phyloP scores from a whole-genome alignment of 30 jellyfish, hydroid and myxozoan genomes.

The Pseudorhiza aurosa region DNA sequence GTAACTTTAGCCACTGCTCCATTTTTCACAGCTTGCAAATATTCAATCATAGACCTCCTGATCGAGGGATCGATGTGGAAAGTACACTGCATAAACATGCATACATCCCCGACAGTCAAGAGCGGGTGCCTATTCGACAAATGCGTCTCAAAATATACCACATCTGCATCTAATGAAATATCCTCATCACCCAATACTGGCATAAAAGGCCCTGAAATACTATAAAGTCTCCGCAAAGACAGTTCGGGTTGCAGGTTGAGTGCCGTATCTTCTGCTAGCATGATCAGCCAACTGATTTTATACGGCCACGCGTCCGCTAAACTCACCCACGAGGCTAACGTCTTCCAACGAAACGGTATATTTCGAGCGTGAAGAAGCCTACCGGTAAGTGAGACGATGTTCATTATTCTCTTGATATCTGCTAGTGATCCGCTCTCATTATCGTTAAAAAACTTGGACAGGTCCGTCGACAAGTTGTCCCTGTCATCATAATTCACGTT shows the following conservation, averaged over 20 bases:
- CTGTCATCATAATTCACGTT: slow-evolving; percentile 35
- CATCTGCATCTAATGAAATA: slow-evolving; percentile 73
- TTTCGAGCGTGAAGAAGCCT: slow-evolving; percentile 81
- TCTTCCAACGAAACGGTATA: slow-evolving; percentile 88
- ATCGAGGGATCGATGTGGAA: slow-evolving; percentile 91
- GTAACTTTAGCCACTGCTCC: slow-evolving; percentile 68
- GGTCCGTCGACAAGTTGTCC: slow-evolving; percentile 75
- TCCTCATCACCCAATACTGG: slow-evolving; percentile 85
- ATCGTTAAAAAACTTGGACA: slow-evolving; percentile 83
- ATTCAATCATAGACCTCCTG: slow-evolving; percentile 81
- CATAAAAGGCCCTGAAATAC: slow-evolving; percentile 80
- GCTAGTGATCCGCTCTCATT: slow-evolving; percentile 86
- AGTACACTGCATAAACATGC: slow-evolving; percentile 77
- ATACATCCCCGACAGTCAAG: slow-evolving; percentile 83
- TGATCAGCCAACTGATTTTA: slow-evolving; percentile 89
- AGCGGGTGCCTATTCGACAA: slow-evolving; percentile 78
- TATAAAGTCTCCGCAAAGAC: slow-evolving; percentile 66
- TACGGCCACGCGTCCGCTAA: slow-evolving; percentile 98
- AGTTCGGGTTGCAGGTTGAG: slow-evolving; percentile 74
- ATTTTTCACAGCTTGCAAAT: slow-evolving; percentile 74
- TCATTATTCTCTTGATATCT: slow-evolving; percentile 90
- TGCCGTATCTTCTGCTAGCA: slow-evolving; percentile 77
- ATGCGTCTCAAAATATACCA: slow-evolving; percentile 83
- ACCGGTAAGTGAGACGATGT: slow-evolving; percentile 87
- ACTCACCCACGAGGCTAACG: slow-evolving; percentile 94